Evolutionary conservation across 2,797 vertebrate genomes (phyloP), one percentile per base, ranked within the genome.

Genomic region (Toxotes lorentzi): DNA sequence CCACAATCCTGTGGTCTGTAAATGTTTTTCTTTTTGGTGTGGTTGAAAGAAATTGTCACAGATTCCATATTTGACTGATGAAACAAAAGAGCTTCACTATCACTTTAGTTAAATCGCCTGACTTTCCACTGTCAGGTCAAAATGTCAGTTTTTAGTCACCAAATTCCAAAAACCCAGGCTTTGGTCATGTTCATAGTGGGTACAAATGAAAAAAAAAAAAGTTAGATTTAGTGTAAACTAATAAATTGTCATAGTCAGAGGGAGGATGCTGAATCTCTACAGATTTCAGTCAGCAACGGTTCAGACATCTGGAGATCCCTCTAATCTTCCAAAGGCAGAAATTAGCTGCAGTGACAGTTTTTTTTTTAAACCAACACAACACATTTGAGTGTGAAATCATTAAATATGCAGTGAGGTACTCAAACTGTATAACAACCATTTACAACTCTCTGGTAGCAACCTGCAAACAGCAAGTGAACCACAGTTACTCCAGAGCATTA

Each of bases 391-490:
- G 88, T 82, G 78, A 91, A 82, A 19, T 70, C 71, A 79, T 91
- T 78, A 82, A 77, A 81, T 81, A 92, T 92, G 86, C 85, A 89
- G 82, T 8, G 74, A 84, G 53, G 43, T 23, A 38, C 9, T 88
- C 35, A 43, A 75, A 82, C n/a, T 73, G 23, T 58, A 19, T 68
- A 63, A 73, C 32, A 82, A 21, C 75, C 62, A 68, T 71, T 86
- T 78, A 79, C 65, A 76, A 67, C 54, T 70, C 51, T 45, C 30
- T 63, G 24, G 8, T 7, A 67, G 69, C 40, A 47, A 72, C 68
- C 62, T 78, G 77, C 54, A 64, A 56, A 67, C 70, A 70, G 54
- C 56, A 35, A 59, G 45, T 43, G 65, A 61, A 59, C 45, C 60
- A 40, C 62, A 80, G 41, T 61, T 72, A 70, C 66, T 62, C 35